Conservation (phyloP, 2,888 invertebrate genomes). For the Sphecodes monilicornis region DNA sequence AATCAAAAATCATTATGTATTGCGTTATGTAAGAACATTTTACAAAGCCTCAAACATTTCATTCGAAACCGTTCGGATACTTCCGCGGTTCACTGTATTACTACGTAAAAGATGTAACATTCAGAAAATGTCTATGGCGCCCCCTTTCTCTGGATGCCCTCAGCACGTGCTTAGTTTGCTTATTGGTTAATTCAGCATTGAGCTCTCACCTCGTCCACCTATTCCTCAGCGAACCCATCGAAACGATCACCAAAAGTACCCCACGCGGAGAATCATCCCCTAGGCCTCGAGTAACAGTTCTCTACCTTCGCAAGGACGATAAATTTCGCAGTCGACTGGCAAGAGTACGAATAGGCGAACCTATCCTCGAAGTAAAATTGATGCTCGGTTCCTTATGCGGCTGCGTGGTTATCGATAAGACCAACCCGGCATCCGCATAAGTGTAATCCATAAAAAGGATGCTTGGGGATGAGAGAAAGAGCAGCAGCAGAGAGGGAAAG, state of each 20-base stretch:
- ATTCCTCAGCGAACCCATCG: neutral
- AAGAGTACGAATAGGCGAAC: constrained; percentile 11
- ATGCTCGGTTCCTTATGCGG: constrained; percentile 25
- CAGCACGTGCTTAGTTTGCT: too few species aligned
- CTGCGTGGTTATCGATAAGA: constrained; percentile 41
- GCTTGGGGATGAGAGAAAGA: constrained; percentile 6
- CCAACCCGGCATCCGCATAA: constrained; percentile 54
- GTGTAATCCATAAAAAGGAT: constrained; percentile 71
- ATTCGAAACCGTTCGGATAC: too few species aligned
- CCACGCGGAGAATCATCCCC: constrained; percentile 3
- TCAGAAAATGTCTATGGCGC: too few species aligned
- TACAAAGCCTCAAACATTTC: too few species aligned
- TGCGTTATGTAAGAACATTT: too few species aligned
- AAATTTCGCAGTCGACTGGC: constrained; percentile 31
- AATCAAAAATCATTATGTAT: too few species aligned
- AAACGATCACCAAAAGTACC: neutral
- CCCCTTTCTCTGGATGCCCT: too few species aligned
- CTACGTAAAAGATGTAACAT: too few species aligned
- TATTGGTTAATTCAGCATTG: too few species aligned
- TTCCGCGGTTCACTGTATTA: too few species aligned
- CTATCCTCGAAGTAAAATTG: constrained; percentile 51
- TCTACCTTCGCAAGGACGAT: constrained; percentile 18
- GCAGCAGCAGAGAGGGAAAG: neutral
- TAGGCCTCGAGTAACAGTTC: neutral
- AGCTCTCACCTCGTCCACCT: neutral